phyloP scores from a whole-genome alignment of 1,140 invertebrate species.

The Chymomyza costata region DNA sequence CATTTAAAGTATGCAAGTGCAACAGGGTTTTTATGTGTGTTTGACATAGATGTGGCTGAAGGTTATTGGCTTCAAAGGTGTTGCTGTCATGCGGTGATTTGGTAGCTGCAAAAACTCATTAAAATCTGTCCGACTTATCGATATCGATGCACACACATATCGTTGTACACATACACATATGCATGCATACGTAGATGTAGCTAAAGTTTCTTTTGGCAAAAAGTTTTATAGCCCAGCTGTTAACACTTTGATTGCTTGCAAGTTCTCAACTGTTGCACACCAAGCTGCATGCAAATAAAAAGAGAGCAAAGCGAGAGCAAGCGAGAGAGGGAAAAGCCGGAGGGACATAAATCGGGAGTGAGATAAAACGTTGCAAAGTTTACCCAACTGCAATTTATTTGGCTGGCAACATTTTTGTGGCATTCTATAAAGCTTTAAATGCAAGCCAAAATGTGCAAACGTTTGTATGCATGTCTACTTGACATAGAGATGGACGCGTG shows the following conservation, averaged over 20 bases:
- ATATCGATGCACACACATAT: constrained; percentile 7
- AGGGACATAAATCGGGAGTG: no score
- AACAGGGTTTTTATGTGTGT: not conserved
- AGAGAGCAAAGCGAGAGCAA: no score
- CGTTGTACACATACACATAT: constrained; percentile 9
- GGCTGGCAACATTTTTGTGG: no score
- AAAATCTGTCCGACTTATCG: no score
- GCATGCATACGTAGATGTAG: constrained; percentile 17
- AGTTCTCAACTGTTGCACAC: constrained; percentile 26
- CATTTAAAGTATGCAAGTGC: constrained; percentile 17
- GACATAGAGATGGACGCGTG: no score
- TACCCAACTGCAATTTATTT: no score
- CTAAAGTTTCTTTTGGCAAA: constrained; percentile 48
- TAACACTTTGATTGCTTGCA: constrained; percentile 66
- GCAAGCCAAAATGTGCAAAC: no score
- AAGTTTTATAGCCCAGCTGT: constrained; percentile 60
- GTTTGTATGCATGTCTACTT: no score
- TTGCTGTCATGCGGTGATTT: constrained; percentile 45
- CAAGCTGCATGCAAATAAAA: no score
- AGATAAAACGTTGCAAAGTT: no score
- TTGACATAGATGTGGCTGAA: not conserved
- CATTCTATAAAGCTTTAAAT: no score
- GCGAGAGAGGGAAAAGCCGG: no score
- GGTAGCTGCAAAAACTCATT: constrained; percentile 32
- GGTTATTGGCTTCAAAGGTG: constrained; percentile 42